Evolutionary conservation across 2,113 vertebrate species (phyloP).

Genomic region (Irena cyanogastra): DNA sequence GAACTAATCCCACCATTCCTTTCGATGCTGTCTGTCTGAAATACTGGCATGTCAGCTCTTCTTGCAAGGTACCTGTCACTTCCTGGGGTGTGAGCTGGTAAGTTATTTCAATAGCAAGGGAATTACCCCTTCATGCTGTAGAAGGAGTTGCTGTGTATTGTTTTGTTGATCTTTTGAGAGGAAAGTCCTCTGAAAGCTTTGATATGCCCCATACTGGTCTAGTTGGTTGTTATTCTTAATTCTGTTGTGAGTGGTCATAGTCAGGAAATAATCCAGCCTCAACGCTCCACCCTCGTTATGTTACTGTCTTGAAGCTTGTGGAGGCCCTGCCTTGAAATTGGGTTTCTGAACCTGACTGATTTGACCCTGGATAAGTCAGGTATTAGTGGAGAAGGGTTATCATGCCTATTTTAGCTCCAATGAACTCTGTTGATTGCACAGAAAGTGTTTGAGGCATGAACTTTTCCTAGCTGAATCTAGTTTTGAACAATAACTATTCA

Average conservation of each 20-base stretch:
- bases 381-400: not conserved
- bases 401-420: not conserved
- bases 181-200: not conserved
- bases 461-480: not conserved
- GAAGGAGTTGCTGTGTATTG: not conserved
- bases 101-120: not conserved
- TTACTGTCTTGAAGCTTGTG: not conserved
- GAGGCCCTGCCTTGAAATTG: not conserved
- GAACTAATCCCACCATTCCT: not conserved
- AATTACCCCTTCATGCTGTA: not conserved
- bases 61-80: not conserved
- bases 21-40: not conserved
- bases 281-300: fast-evolving
- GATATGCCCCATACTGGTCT: fast-evolving
- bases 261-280: not conserved
- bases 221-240: not conserved
- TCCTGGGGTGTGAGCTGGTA: not conserved
- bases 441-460: not conserved
- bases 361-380: not conserved
- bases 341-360: not conserved
- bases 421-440: not conserved
- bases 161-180: not conserved
- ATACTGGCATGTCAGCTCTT: not conserved
- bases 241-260: not conserved
- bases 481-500: not conserved